Base-by-base conservation (phyloP, 2,113 vertebrate species). In the Eolophus roseicapilla region DNA sequence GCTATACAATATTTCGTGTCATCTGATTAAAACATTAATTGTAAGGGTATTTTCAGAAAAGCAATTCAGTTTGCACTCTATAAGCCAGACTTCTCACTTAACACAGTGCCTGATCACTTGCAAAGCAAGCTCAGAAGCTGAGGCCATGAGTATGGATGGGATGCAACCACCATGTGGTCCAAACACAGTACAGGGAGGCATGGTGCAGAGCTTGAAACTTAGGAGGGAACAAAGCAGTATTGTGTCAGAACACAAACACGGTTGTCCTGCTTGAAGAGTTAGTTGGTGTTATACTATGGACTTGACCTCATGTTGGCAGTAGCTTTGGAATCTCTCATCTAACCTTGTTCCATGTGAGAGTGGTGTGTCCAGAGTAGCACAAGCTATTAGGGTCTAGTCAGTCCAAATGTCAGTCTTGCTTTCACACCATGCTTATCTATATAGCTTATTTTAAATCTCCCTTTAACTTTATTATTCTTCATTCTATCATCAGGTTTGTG, bases 331-430 rank as follows among this genome's bases (percentile, higher is more conserved):
- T 52, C 27, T 68, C 39, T 43, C 20, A 11, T 52, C 17, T 60
- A 53, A 41, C 23, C 41, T 46, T 83, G 15, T 57, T 63, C 8
- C 10, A 4, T 24, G 14, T 39, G 49, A 74, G 23, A 62, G 20
- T 20, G 24, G 5, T 1, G 0, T 57, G 24, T 86, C 59, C 37
- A 12, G 49, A 27, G 39, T 65, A 47, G 49, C 23, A 14, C 1
- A 3, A 23, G 17, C 13, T 62, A 1, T 29, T 33, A 4, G 5
- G 14, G 14, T 76, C n/a, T 52, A 6, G 29, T 49, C 0, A 0
- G 39, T 64, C 50, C n/a, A 39, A 86, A 39, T 37, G 29, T 41
- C 33, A 43, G 6, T 64, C 25, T 18, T 86, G 14, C 17, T 49
- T 5, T 83, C 25, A 7, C 17, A 67, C 12, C n/a, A 21, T 46